Evolutionary conservation across 2,888 invertebrate genomes (phyloP), one percentile per base, ranked within the genome.

Genomic region (Nomada ferruginata): DNA sequence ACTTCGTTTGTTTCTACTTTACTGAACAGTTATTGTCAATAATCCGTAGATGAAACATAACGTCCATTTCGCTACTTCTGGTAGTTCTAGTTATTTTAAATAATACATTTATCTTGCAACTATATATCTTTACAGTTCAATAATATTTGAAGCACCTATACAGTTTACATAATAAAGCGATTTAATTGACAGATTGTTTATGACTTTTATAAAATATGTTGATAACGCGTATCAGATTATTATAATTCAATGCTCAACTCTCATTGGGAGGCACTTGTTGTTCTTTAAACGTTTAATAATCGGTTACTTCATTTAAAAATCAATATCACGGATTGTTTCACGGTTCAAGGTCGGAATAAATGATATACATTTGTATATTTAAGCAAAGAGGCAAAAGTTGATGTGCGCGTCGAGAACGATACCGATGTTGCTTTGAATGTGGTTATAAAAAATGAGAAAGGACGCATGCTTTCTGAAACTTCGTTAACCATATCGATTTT

Each of bases 401-500:
- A 52, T 13, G 13, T 63, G 2, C 11, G 26, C 29, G 71, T 69
- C 70, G 84, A 79, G 86, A 78, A 68, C 66, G 72, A 70, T 75
- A 72, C 75, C 26, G 59, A 13, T 47, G 57, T n/a, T 52, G 23
- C 29, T 13, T 36, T 2, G 57, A 55, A 10, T 15, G 23, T 2
- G 15, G 9, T 57, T n/a, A 29, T n/a, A 15, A 3, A 59, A 10
- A 53, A 26, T 10, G 15, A 36, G 18, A 44, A 47, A n/a, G 29
- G 44, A 42, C 52, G 85, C 85, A 82, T 80, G 77, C 42, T 60
- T 36, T 23, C 15, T 29, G 61, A 50, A 29, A 63, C 10, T 26
- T n/a, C 4, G 10, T 77, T 88, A 86, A 87, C 75, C 57, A 42
- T 15, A 26, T 29, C 77, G 78, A 74, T n/a, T 79, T 74, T 85